phyloP scores from a whole-genome alignment of 2,113 vertebrate species.

The Rhinichthys klamathensis region DNA sequence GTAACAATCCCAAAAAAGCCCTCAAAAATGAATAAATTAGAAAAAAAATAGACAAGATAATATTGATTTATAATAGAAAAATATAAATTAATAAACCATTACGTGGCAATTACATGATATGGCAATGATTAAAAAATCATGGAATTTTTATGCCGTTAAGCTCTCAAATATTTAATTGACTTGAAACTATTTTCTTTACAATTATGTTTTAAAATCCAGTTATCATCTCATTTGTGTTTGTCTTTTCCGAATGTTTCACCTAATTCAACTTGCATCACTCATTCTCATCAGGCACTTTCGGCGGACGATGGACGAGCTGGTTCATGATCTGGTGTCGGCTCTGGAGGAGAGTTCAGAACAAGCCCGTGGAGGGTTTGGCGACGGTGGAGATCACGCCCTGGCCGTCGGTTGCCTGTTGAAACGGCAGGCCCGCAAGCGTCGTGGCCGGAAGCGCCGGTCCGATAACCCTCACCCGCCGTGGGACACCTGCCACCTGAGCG shows the following conservation, averaged over 20 bases:
- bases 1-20: too few species aligned
- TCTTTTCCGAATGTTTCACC: not conserved
- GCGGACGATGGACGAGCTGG: constrained; percentile 97
- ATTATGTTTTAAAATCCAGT: not conserved
- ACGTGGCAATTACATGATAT: too few species aligned
- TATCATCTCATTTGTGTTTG: not conserved
- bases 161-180: not conserved
- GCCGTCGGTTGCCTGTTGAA: constrained; percentile 89
- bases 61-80: too few species aligned
- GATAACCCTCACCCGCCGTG: constrained; percentile 89
- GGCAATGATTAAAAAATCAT: not conserved
- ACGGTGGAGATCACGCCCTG: constrained; percentile 88
- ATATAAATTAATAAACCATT: not conserved
- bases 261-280: not conserved
- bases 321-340: constrained; percentile 97
- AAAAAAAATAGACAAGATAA: too few species aligned
- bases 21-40: too few species aligned
- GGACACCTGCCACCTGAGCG: constrained; percentile 93
- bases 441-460: constrained; percentile 90
- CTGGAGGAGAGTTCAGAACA: constrained; percentile 98
- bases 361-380: constrained; percentile 91
- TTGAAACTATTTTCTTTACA: not conserved
- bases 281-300: constrained; percentile 87
- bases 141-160: not conserved
- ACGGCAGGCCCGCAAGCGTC: constrained; percentile 92